Evolutionary conservation across 2,113 vertebrate genomes (phyloP), one percentile per base, ranked within the genome.

Genomic region (Daphoenositta chrysoptera): DNA sequence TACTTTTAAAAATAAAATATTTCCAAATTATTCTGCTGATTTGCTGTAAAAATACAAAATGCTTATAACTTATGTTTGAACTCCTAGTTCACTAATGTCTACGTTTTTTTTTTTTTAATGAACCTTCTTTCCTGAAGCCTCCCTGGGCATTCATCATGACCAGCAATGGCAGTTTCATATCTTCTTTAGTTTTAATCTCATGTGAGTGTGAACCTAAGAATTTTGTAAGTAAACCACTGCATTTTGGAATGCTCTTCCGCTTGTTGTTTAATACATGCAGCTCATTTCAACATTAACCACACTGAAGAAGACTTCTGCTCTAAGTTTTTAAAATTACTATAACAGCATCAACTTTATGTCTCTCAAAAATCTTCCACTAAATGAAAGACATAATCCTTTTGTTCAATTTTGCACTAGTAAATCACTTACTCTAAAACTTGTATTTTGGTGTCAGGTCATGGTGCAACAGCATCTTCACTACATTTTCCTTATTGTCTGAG

Each of bases 211-310:
- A 93, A 77, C 28, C 31, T 51, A 89, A 85, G 83, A 26, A 64
- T 95, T 94, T 94, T 73, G 84, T 75, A 96, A 97, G 64, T 42
- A 65, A 96, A 70, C 88, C 87, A 89, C 79, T 72, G 57, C 37
- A 82, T 89, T 96, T 87, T 77, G 51, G 88, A 86, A 95, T 22
- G 12, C 72, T 66, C 76, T 94, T 96, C 80, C 6, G 4, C 60
- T 69, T 91, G 21, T 30, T 87, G 63, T 91, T 83, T 71, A 79
- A 54, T 24, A 83, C 15, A 8, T 27, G 42, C 15, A 27, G 27
- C n/a, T 83, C 30, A 63, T 97, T 96, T 97, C 96, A 92, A 89
- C 87, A 97, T 27, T 57, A 88, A 85, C 89, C 91, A 91, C 77
- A 81, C 15, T 60, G 48, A 89, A 92, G 72, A 75, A 91, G 89